A percentile compares a stretch with the other conserved stretches of the same genome.
Conservation (phyloP, 2,113 vertebrate species). For the Ictalurus punctatus region DNA sequence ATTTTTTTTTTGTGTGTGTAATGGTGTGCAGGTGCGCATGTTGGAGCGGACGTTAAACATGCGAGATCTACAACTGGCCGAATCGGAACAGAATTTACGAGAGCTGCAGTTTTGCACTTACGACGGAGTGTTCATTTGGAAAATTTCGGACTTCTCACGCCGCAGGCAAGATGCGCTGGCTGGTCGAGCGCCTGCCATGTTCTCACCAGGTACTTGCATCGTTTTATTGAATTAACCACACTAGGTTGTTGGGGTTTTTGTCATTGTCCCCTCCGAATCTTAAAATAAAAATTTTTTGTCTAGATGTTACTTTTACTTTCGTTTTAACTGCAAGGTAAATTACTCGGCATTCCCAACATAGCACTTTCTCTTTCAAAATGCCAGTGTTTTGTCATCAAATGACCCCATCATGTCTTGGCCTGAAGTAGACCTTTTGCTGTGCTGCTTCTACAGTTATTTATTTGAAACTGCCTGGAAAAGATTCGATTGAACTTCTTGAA, state of each 20-base stretch:
- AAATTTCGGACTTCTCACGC: slow-evolving; percentile 88
- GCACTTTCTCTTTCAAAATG: not conserved
- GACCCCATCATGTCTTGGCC: not conserved
- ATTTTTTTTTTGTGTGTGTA: not conserved
- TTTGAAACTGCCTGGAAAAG: not conserved
- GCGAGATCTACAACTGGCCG: slow-evolving; percentile 87
- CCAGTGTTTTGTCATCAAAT: too few relatives aligned
- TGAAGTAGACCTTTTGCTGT: not conserved
- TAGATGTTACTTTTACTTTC: not conserved
- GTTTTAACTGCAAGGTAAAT: not conserved
- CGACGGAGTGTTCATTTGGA: slow-evolving; percentile 93
- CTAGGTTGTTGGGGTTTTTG: not conserved
- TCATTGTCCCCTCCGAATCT: too few relatives aligned
- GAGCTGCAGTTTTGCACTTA: slow-evolving; percentile 87
- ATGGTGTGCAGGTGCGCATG: slow-evolving; percentile 83
- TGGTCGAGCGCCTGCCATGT: slow-evolving; percentile 90
- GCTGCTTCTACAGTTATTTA: not conserved
- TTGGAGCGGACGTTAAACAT: slow-evolving; percentile 88
- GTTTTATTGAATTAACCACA: not conserved
- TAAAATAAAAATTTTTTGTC: too few relatives aligned
- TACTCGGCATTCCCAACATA: too few relatives aligned
- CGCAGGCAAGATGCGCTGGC: slow-evolving; percentile 92
- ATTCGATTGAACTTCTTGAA: not conserved
- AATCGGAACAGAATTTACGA: slow-evolving; percentile 86
- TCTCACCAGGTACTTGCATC: slow-evolving; percentile 86